A percentile compares a stretch with the other conserved stretches of the same genome.
Evolutionary conservation across 2,888 invertebrate genomes (phyloP).

Genomic region (Pammene aurita): DNA sequence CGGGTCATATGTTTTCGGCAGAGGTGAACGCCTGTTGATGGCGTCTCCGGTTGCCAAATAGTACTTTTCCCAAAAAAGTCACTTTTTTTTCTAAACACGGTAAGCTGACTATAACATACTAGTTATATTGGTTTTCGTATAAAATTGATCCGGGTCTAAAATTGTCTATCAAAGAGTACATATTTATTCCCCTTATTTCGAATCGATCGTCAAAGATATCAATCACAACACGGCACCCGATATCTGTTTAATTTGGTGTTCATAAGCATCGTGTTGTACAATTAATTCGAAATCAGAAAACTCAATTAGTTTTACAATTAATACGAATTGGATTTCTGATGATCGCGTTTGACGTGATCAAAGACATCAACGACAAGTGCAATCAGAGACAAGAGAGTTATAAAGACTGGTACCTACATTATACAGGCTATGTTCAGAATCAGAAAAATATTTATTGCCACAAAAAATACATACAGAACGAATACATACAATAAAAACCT

Average conservation of each 20-base stretch:
- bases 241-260: background rate
- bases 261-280: background rate
- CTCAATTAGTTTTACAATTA: conserved; percentile 16
- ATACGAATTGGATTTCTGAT: conserved; percentile 11
- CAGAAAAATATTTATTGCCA: too few relatives aligned
- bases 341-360: background rate
- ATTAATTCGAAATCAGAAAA: background rate
- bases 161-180: background rate
- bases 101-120: too few relatives aligned
- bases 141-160: too few relatives aligned
- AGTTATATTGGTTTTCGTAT: too few relatives aligned
- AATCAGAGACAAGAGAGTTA: background rate
- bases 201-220: background rate
- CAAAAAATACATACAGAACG: too few relatives aligned
- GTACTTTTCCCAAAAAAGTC: too few relatives aligned
- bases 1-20: too few relatives aligned
- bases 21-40: too few relatives aligned
- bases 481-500: too few relatives aligned
- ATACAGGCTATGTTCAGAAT: too few relatives aligned
- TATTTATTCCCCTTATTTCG: background rate
- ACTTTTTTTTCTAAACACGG: too few relatives aligned
- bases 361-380: background rate
- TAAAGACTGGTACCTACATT: background rate
- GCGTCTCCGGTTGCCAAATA: too few relatives aligned
- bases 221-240: background rate